Evolutionary conservation across 2,797 vertebrate species (phyloP), one percentile per base, ranked within the genome.

Genomic region (Pelobates cultripes): DNA sequence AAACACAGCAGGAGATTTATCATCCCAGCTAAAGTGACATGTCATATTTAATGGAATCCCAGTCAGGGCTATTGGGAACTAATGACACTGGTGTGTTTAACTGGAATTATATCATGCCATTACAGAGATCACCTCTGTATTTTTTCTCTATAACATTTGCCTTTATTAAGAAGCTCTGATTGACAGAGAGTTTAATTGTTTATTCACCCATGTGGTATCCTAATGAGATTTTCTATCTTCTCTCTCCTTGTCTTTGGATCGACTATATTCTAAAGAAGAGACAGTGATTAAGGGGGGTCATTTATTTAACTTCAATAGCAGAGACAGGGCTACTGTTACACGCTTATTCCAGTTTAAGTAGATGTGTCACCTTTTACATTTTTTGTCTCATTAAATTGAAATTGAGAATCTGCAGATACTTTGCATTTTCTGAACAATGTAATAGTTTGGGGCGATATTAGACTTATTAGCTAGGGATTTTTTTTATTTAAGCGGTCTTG

Each of bases 311-410:
- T n/a, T 12, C 4, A 45, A 64, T 17, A 75, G 57, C 17, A 57
- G 42, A 88, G 89, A 93, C 92, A 92, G 93, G 57, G 73, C 5
- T n/a, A 43, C 40, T 60, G 40, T 73, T 4, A 15, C 53, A 63
- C 9, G 10, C 3, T 43, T 60, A 74, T 43, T 63, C 14, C 41
- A 7, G 28, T 64, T 64, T 28, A 64, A 28, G n/a, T 64, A 15
- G 7, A 57, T 57, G 9, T 57, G 55, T 57, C 14, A 57, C 14
- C 13, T 57, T 57, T 57, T 57, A 9, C 5, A 51, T 57, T 12
- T 12, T 57, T 57, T 57, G 55, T 57, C 55, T 57, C 47, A 51
- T 51, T 10, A 51, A 51, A 51, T 51, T 6, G 5, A 6, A 51
- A 51, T 6, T 51, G 5, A 51, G 47, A 5, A 51, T 6, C 10